Base-by-base conservation (phyloP, 64 coral and sea anemone species). In the Trachythela sp. region DNA sequence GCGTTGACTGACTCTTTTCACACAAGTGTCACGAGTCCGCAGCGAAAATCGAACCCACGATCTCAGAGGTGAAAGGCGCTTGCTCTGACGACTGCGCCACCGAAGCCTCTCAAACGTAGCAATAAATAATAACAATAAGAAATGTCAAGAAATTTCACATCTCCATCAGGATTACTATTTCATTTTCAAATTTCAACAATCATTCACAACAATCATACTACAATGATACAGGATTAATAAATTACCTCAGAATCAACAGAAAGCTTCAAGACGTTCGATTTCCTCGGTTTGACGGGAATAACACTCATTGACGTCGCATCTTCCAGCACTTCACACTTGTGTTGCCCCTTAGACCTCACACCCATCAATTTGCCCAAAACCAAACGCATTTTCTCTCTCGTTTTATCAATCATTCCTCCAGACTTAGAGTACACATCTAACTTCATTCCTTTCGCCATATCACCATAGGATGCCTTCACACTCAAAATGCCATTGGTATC, bases 401-500 rank as follows among this genome's bases (percentile, higher is more conserved):
- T 32, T 77, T 38, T 77, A 32, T 77, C 36, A 35, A 38, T 77
- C 71, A 77, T 77, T 2, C 71, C 36, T 24, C 71, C 31, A 32
- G 71, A 77, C 30, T 77, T 77, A 3, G 71, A 77, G 31, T 77
- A 77, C 29, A 77, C 71, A 18, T 77, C 71, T 2, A 77, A 13
- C 36, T 77, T 77, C 71, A 77, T 77, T 32, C 71, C 36, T 32
- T 38, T 77, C 24, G 9, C 26, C 71, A 18, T 77, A 7, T 77
- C 30, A 8, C 71, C 71, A 18, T 77, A 38, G 1, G 29, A 38
- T 4, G 71, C 71, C 30, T 77, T 77, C 71, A 77, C 71, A 27
- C 71, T 77, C 31, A 77, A n/a, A 77, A 77, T 77, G 26, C 71
- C 71, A 34, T 77, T 77, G 4, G 14, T 77, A n/a, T 77, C 71